These are phyloP conservation scores for Ceuthmochares aereus DNA, from an alignment of 2,113 vertebrate genomes.

Conservation along the genomic window DNA sequence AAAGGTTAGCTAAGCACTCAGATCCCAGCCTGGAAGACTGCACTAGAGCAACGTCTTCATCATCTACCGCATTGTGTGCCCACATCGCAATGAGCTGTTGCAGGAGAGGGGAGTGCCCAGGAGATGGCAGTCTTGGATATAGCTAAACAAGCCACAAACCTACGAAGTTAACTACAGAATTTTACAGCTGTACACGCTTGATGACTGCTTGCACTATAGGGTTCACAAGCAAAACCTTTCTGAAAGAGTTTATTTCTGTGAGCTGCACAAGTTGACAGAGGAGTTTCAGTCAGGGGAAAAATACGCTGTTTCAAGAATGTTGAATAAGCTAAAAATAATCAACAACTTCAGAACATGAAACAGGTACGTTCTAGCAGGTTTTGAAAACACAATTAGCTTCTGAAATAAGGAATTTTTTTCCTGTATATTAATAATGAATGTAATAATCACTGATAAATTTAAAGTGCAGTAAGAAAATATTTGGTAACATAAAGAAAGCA, in stretches of 20 bases:
- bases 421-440: not conserved
- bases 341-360: not conserved
- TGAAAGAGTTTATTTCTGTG: not conserved
- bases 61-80: too few relatives aligned
- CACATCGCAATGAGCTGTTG: not conserved
- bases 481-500: not conserved
- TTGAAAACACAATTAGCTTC: not conserved
- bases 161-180: accelerated
- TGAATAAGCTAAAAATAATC: not conserved
- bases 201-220: not conserved
- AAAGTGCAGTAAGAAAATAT: not conserved
- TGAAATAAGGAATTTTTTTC: not conserved
- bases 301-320: not conserved
- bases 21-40: not conserved
- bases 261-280: not conserved
- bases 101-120: not conserved
- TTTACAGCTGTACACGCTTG: not conserved
- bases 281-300: not conserved
- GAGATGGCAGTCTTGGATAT: slow-evolving; percentile 5
- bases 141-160: not conserved
- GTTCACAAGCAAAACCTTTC: not conserved
- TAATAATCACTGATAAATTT: not conserved
- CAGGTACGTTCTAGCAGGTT: not conserved
- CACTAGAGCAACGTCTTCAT: not conserved
- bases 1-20: not conserved